These are phyloP conservation scores for Mobula birostris DNA, from an alignment of 2,113 vertebrate species.

Conservation along the genomic window DNA sequence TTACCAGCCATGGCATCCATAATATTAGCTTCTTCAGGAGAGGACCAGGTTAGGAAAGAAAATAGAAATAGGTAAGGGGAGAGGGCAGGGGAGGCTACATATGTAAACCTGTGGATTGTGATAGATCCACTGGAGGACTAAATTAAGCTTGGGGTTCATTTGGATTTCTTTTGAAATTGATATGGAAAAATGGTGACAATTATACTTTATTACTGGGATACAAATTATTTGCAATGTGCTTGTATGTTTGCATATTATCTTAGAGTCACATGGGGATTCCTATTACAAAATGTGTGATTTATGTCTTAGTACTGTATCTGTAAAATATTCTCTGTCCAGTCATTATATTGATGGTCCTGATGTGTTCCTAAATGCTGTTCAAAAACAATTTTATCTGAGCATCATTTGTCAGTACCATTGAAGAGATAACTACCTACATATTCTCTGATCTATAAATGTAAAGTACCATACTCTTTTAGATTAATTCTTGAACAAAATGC, in stretches of 20 bases:
- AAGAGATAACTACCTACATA: conserved; percentile 31
- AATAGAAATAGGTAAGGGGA: neutral
- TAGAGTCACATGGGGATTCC: conserved; percentile 7
- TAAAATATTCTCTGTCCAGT: conserved; percentile 31
- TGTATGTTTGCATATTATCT: neutral
- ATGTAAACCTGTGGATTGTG: neutral
- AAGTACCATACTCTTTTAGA: conserved; percentile 28
- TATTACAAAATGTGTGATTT: neutral
- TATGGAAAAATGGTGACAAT: neutral
- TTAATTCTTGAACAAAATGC: conserved; percentile 23
- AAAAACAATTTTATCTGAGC: conserved; percentile 31
- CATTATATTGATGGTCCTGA: neutral
- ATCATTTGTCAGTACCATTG: conserved; percentile 17
- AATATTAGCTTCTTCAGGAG: neutral
- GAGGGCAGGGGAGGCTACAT: neutral
- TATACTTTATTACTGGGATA: neutral
- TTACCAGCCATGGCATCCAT: neutral
- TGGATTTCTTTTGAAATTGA: neutral
- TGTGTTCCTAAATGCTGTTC: neutral
- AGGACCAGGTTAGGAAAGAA: neutral
- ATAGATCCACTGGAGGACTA: neutral
- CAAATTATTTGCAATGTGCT: conserved; percentile 20
- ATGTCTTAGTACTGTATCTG: neutral
- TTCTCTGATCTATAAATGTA: conserved; percentile 33
- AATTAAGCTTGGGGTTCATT: neutral